Base-by-base conservation (phyloP, 2,888 invertebrate genomes). In the Campoletis raptor region DNA sequence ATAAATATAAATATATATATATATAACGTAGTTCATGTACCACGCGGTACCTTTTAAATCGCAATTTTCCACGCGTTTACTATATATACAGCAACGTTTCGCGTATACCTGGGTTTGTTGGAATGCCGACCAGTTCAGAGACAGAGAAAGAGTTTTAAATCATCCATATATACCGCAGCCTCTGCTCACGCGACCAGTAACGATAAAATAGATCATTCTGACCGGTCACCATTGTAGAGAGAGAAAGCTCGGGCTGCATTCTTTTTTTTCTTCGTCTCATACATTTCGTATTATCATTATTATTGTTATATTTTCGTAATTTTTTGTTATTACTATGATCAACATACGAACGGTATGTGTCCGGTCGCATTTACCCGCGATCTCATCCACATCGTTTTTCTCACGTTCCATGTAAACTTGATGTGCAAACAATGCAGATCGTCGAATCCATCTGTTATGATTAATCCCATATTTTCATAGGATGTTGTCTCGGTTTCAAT, bases 41-140 rank as follows among this genome's bases (percentile, higher is more conserved):
- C 69, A 73, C 30, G 73, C 73, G 87, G 81, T 88, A 85, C 87
- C 87, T 89, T 91, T 90, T 90, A 90, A 91, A 91, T 91, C 87
- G 89, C 90, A 90, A 91, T 91, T 91, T 89, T 91, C 89, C 89
- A 89, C 88, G 90, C 89, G 84, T 90, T 87, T 67, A 61, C 52
- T 79, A 89, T 89, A 79, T 64, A 67, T 30, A 72, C 15, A 54
- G 54, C 21, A 61, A 48, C 77, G 78, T 77, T 77, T 64, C 81
- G 78, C 86, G 42, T 54, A 80, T 72, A 21, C 57, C 57, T 12
- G 45, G 67, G 21, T 48, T 78, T 70, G 70, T 77, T 77, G 57
- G 76, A 45, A 69, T 76, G 77, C 72, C 72, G 83, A 73, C 73
- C 83, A 72, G 83, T 79, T 24, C 72, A 73, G 61, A 80, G 80